Evolutionary conservation across 2,113 vertebrate species (phyloP), one percentile per base, ranked within the genome.

Genomic region (Pyxicephalus adspersus): DNA sequence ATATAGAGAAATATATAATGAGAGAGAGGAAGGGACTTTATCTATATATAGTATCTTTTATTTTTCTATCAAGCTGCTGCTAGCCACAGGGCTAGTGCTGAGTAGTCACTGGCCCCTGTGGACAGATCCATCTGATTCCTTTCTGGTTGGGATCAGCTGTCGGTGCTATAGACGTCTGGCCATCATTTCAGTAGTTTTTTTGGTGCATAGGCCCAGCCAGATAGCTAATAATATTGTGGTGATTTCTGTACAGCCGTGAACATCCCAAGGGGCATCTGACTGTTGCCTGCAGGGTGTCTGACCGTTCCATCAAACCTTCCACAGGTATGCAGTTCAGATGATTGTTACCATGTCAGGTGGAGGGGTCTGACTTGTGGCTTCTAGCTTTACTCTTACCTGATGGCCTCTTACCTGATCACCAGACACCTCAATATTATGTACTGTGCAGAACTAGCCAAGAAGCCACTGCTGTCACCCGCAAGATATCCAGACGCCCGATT

Each of bases 1-100:
- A 79, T 68, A 68, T 34, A 78, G 15, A 51, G 7, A 65, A 55
- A 68, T 58, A 79, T 58, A 79, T 57, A 58, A 4, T 45, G 55
- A 20, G n/a, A 78, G 22, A 55, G 60, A 74, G 5, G n/a, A 34
- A 28, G 55, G 19, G 45, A 74, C 58, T 81, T 64, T 65, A 55
- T 73, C 63, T 64, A 73, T 81, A 74, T 18, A 55, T 73, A 81
- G 60, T 60, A 65, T 74, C 60, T 74, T 81, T 81, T 81, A 81
- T 81, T 81, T 81, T 81, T 81, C 8, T 81, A 81, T 68, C 38
- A 25, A 55, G 60, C 68, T 55, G 28, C 79, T 73, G 51, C 13
- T 73, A 72, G 66, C 57, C 38, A 54, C 67, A 50, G 34, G 20
- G 79, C 58, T 63, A 18, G 58, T 55, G 34, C 15, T 73, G 26